These are phyloP conservation scores for Xiphorhynchus erythropygius DNA, from an alignment of 2,797 vertebrate species.

Conservation along the genomic window DNA sequence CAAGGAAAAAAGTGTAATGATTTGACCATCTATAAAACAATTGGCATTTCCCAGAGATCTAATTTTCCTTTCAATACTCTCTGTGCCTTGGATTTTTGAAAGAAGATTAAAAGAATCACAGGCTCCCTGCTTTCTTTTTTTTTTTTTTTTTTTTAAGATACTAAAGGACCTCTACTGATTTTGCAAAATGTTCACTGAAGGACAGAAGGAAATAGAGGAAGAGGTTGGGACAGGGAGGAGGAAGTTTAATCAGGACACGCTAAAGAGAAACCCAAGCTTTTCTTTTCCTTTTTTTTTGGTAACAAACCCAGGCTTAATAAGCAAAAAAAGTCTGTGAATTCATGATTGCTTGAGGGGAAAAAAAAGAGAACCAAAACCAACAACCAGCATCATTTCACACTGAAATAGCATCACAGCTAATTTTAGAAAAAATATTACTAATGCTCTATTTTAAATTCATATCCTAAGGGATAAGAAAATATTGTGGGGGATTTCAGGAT, in stretches of 20 bases:
- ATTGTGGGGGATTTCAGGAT: not conserved
- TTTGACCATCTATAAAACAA: slow-evolving; percentile 31
- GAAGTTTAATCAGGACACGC: slow-evolving; percentile 13
- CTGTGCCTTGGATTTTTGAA: slow-evolving; percentile 8
- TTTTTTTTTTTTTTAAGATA: not conserved
- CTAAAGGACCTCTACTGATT: slow-evolving; percentile 25
- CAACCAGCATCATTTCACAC: not conserved
- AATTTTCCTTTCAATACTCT: not conserved
- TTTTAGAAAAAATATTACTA: slow-evolving; percentile 51
- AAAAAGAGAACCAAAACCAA: not conserved
- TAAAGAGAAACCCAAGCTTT: not conserved
- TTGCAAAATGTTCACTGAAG: slow-evolving; percentile 26
- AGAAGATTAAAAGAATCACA: not conserved
- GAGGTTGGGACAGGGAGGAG: not conserved
- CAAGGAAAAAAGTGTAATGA: not conserved
- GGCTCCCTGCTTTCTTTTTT: not conserved
- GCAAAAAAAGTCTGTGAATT: slow-evolving; percentile 22
- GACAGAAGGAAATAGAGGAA: not conserved
- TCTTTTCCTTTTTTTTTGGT: not conserved
- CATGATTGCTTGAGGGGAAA: not conserved
- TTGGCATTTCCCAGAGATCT: not conserved
- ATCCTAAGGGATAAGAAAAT: not conserved
- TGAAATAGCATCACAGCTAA: slow-evolving; percentile 40
- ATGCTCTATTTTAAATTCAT: slow-evolving; percentile 37
- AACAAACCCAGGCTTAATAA: not conserved